Percentiles rank a stretch among this genome's conserved stretches.
phyloP scores from a whole-genome alignment of 2,797 vertebrate genomes.

The Margarornis squamiger region DNA sequence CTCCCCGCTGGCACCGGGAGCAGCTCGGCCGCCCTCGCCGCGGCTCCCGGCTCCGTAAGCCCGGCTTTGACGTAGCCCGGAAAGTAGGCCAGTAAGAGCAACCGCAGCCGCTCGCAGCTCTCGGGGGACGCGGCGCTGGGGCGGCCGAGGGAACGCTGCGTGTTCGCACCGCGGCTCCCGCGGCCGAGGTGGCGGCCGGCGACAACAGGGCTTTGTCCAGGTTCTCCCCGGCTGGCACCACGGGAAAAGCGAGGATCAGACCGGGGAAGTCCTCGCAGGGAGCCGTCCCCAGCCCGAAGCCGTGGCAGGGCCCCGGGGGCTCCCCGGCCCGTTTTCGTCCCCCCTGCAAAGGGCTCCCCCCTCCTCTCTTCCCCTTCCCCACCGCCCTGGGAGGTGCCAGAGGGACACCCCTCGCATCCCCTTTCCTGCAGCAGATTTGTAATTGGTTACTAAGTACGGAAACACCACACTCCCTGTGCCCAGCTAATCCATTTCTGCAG shows the following conservation, averaged over 20 bases:
- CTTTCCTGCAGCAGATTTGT: not conserved
- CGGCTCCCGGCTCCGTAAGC: constrained; percentile 12
- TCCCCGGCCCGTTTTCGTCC: fast-evolving
- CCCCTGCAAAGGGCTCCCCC: not conserved
- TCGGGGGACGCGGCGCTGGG: not conserved
- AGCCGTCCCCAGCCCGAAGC: not conserved
- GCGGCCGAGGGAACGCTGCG: not conserved
- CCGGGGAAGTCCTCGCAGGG: not conserved
- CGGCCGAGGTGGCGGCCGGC: not conserved
- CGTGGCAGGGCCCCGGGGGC: fast-evolving
- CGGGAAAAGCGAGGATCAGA: not conserved
- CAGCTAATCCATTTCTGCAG: not conserved
- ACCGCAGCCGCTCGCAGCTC: constrained; percentile 6
- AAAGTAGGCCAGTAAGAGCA: constrained; percentile 59
- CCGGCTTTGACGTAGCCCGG: constrained; percentile 52
- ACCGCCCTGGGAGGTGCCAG: not conserved
- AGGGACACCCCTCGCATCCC: not conserved
- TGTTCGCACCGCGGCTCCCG: not conserved
- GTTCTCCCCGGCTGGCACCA: not conserved
- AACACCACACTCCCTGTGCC: not conserved
- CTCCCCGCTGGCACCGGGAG: not conserved
- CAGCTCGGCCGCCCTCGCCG: not conserved
- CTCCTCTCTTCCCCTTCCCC: not conserved
- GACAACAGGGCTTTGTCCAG: not conserved
- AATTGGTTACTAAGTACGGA: not conserved